phyloP scores from a whole-genome alignment of 2,113 vertebrate species.

The Panthera tigris region DNA sequence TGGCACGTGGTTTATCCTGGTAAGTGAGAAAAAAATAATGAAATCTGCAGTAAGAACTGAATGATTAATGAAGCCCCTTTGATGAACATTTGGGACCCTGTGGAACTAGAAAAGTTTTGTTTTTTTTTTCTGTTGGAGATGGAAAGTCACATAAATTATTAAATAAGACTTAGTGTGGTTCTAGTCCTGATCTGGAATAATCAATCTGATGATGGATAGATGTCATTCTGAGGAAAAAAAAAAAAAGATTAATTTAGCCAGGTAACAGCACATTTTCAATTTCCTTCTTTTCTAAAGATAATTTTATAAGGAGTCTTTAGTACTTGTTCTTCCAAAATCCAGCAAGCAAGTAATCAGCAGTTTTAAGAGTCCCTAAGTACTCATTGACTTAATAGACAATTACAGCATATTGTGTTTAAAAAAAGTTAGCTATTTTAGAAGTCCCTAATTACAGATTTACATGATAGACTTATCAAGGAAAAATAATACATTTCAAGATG shows the following conservation, averaged over 20 bases:
- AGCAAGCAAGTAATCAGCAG: constrained; percentile 49
- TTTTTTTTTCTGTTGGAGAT: neutral
- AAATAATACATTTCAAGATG: constrained; percentile 62
- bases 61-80: constrained; percentile 33
- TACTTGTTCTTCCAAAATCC: constrained; percentile 59
- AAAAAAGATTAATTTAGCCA: neutral
- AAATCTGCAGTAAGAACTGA: constrained; percentile 41
- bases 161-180: neutral
- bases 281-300: constrained; percentile 53
- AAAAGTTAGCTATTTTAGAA: constrained; percentile 69
- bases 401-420: constrained; percentile 58
- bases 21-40: constrained; percentile 39
- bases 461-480: constrained; percentile 57
- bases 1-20: neutral
- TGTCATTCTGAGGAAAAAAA: neutral
- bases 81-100: neutral
- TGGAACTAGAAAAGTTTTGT: constrained; percentile 43
- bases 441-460: constrained; percentile 64
- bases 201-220: neutral
- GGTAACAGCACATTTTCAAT: neutral
- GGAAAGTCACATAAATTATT: neutral
- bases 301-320: constrained; percentile 62
- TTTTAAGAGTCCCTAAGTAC: constrained; percentile 72
- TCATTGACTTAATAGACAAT: constrained; percentile 79
- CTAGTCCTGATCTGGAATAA: neutral